A percentile compares a stretch with the other conserved stretches of the same genome.
Conservation (phyloP, 2,797 vertebrate genomes). For the Melanotaenia nigrans region DNA sequence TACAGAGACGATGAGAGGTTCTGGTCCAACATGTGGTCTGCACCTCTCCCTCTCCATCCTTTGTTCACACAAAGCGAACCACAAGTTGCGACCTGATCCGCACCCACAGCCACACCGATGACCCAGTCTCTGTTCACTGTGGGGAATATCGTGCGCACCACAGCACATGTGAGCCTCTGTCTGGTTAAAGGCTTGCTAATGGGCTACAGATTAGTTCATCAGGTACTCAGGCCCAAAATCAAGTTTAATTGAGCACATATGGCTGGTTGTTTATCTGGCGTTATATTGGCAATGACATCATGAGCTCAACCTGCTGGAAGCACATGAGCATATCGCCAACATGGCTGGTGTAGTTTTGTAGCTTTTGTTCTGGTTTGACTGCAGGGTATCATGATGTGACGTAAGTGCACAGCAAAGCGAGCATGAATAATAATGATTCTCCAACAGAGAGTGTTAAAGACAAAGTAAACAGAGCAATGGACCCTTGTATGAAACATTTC, state of each 20-base stretch:
- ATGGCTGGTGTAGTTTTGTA: background rate
- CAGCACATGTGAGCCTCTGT: slow-evolving; percentile 35
- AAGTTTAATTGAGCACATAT: slow-evolving; percentile 68
- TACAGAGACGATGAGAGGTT: slow-evolving; percentile 36
- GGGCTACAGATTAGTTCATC: slow-evolving; percentile 59
- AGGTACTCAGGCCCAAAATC: slow-evolving; percentile 33
- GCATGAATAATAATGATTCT: background rate
- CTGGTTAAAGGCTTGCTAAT: slow-evolving; percentile 62
- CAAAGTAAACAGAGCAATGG: background rate
- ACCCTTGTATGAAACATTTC: background rate
- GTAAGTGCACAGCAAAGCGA: background rate
- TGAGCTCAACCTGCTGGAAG: slow-evolving; percentile 43
- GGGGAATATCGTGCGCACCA: slow-evolving; percentile 27
- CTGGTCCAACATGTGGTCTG: slow-evolving; percentile 66
- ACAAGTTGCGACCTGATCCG: slow-evolving; percentile 46
- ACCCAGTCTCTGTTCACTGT: slow-evolving; percentile 15
- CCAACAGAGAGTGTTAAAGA: background rate
- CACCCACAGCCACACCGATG: slow-evolving; percentile 35
- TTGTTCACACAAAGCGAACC: slow-evolving; percentile 47
- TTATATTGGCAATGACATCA: slow-evolving; percentile 67
- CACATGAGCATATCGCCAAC: slow-evolving; percentile 6
- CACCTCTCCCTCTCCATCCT: slow-evolving; percentile 43
- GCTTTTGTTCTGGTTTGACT: slow-evolving; percentile 48
- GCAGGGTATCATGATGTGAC: slow-evolving; percentile 14
- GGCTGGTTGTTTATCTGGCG: slow-evolving; percentile 52